Evolutionary conservation across 2,888 invertebrate species (phyloP), one percentile per base, ranked within the genome.

Genomic region (Calliphora vomitoria): DNA sequence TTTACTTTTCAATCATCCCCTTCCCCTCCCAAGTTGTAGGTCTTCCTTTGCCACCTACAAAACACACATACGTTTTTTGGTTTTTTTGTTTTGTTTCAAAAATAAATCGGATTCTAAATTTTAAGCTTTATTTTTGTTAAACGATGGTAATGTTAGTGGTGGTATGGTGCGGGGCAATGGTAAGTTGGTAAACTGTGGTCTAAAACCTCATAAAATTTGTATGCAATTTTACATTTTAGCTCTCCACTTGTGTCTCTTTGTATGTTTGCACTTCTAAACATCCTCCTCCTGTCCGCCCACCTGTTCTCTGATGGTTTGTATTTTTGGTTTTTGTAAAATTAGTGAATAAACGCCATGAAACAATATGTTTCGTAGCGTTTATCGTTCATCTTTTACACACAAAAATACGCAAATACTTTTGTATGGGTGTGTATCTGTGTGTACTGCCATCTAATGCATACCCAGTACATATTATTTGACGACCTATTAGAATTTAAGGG

Each of bases 301-400:
- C 78, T 82, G 72, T 72, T 85, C 31, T 31, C 35, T 79, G 69
- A 55, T 69, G 82, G 78, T 82, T 84, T 84, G 81, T 85, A 82
- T 78, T 69, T 87, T 84, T 78, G 81, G 81, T 85, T 85, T 82
- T 75, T 71, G 82, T 82, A 83, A 89, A 88, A 88, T 88, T 88
- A 89, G 88, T 88, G 88, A 85, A 89, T 76, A 85, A 86, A 85
- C 85, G 80, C 82, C 79, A 82, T 88, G 68, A 88, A 88, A 88
- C 88, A 89, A 89, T 85, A 82, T 71, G 68, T 84, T 86, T 74
- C 53, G 58, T 13, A 83, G 78, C 79, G 55, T 85, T 74, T 55
- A 74, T 50, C 62, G 74, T 87, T 85, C 62, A 85, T 87, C 66
- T 79, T 82, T 79, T 50, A n/a, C 41, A 74, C 38, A 74, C 31